Evolutionary conservation across 23 tunicate genomes (phyloP), one percentile per base, ranked within the genome.

Genomic region (Oikopleura vanhoeffeni): DNA sequence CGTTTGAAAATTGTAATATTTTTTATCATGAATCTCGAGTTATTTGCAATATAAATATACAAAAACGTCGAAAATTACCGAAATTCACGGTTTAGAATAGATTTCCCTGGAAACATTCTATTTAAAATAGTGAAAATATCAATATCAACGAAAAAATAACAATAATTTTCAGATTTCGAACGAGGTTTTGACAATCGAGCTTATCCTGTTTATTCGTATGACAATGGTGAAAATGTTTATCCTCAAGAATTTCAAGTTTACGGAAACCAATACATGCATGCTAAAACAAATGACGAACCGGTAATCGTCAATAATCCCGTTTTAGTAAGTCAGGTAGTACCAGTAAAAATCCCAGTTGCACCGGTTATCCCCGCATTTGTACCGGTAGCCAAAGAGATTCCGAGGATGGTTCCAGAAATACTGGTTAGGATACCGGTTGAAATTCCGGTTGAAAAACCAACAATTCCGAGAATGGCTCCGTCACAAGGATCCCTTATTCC

Each of bases 151-250:
- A n/a, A n/a, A n/a, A n/a, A n/a, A n/a, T n/a, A n/a, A n/a, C n/a
- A n/a, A n/a, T n/a, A n/a, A n/a, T n/a, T 71, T 71, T 71, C 27
- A 71, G 79, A 71, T 71, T 71, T 71, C 38, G 79, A 71, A 32
- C 27, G 79, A 71, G 35, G 79, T 38, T 71, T 71, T 38, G 79
- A 71, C 35, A 30, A 18, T 30, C 79, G 79, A 28, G 79, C 38
- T 28, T 71, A 71, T 71, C 79, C 79, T 38, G 79, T 71, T 30
- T 71, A 71, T 32, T 2, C 34, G 4, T 71, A 71, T 30, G 79
- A 71, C 38, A 38, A 2, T 4, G 35, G 79, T 2, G 79, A 30
- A 71, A 2, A 28, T 18, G 36, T 18, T 18, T 18, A 71, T 30
- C 34, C 27, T 24, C 34, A 30, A 32, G 35, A 71, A 2, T 71